Percentiles rank a stretch among this genome's conserved stretches.
Evolutionary conservation across 1,140 invertebrate genomes (phyloP).

Genomic region (Subanguina moxae): DNA sequence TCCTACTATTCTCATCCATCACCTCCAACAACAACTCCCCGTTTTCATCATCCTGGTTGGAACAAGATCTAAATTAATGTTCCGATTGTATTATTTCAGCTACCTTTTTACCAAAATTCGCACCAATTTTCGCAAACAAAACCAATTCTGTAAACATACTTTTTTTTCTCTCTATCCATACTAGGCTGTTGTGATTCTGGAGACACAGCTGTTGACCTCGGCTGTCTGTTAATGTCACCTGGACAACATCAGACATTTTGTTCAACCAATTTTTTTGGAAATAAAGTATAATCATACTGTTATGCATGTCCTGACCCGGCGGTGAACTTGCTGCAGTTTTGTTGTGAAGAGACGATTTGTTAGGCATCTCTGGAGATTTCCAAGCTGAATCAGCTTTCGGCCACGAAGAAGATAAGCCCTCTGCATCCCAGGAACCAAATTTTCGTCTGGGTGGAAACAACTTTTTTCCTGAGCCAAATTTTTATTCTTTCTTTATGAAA

Average conservation of each 20-base stretch:
- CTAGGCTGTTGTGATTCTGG: not conserved
- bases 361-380: too few species aligned
- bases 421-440: constrained; percentile 3
- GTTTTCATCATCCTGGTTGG: not conserved
- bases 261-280: not conserved
- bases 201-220: not conserved
- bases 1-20: not conserved
- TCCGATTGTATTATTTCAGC: too few species aligned
- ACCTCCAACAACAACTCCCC: not conserved
- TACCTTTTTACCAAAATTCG: too few species aligned
- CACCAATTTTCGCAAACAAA: too few species aligned
- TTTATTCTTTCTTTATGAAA: not conserved
- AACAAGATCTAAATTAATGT: too few species aligned
- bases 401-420: not conserved
- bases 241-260: not conserved
- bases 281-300: too few species aligned
- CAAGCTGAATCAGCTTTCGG: not conserved
- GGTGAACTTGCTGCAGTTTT: too few species aligned
- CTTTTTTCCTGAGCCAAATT: not conserved
- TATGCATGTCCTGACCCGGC: too few species aligned
- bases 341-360: too few species aligned
- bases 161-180: too few species aligned
- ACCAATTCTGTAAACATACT: too few species aligned
- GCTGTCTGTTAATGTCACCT: not conserved
- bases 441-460: not conserved